These are phyloP conservation scores for Lordiphosa collinella DNA, from an alignment of 1,140 invertebrate species.

Conservation along the genomic window DNA sequence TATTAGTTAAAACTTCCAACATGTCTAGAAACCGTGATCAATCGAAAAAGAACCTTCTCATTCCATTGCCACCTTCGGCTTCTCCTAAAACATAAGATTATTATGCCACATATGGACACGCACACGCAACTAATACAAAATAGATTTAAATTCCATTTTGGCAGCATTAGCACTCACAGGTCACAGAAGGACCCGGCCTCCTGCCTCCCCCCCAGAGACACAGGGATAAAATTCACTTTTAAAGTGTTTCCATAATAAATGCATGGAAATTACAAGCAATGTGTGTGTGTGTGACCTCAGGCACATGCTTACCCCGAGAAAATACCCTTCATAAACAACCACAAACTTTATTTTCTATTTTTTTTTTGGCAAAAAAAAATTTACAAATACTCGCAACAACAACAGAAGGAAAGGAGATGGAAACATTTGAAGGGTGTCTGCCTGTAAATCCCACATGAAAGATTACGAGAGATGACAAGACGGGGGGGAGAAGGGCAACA, in stretches of 20 bases:
- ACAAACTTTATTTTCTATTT: background rate
- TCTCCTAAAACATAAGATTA: background rate
- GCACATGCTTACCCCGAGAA: background rate
- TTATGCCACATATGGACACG: slow-evolving; percentile 4
- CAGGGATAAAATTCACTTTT: slow-evolving; percentile 42
- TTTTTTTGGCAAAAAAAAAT: slow-evolving; percentile 38
- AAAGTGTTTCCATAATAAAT: slow-evolving; percentile 54
- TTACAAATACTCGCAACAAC: slow-evolving; percentile 56
- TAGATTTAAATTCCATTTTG: slow-evolving; percentile 55
- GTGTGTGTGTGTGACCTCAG: slow-evolving; percentile 9
- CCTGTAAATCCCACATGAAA: slow-evolving; percentile 55
- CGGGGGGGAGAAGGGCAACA: background rate
- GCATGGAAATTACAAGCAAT: slow-evolving; percentile 43
- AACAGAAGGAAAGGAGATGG: slow-evolving; percentile 48
- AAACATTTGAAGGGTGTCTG: slow-evolving; percentile 36
- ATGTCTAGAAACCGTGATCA: too few relatives aligned
- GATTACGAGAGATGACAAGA: slow-evolving; percentile 28
- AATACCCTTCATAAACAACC: slow-evolving; percentile 36
- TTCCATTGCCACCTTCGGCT: background rate
- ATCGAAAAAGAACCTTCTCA: too few relatives aligned
- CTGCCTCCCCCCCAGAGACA: background rate
- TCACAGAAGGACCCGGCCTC: slow-evolving; percentile 13
- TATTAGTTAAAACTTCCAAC: too few relatives aligned
- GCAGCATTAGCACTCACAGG: slow-evolving; percentile 40
- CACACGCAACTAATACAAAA: slow-evolving; percentile 38